Percentiles rank a stretch among this genome's conserved stretches.
phyloP scores from a whole-genome alignment of 2,888 invertebrate species.

The Ligdia adustata region DNA sequence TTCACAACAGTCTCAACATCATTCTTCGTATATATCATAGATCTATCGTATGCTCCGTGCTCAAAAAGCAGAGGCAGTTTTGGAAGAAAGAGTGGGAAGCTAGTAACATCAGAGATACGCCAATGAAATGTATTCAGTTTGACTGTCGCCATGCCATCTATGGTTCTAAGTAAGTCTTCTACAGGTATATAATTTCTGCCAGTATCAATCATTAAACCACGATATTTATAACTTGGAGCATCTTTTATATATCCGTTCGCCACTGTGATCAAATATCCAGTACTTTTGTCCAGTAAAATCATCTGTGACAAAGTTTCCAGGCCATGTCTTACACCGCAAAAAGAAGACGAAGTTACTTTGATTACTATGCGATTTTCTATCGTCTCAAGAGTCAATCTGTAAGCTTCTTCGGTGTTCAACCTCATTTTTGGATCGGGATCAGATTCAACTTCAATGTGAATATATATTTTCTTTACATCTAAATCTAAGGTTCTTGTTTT shows the following conservation, averaged over 20 bases:
- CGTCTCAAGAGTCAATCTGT: conserved; percentile 83
- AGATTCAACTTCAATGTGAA: conserved; percentile 79
- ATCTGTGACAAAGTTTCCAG: conserved; percentile 90
- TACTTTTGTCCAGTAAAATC: conserved; percentile 88
- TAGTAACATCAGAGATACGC: conserved; percentile 94
- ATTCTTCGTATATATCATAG: conserved; percentile 87
- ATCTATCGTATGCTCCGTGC: conserved; percentile 92
- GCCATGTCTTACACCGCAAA: conserved; percentile 90
- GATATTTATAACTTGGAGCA: conserved; percentile 89
- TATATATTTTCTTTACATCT: conserved; percentile 56
- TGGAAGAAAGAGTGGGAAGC: conserved; percentile 92
- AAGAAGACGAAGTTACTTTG: conserved; percentile 83
- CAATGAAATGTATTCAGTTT: conserved; percentile 97
- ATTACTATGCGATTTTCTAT: conserved; percentile 72
- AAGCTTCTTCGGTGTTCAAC: conserved; percentile 88
- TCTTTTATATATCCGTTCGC: conserved; percentile 87
- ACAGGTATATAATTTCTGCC: conserved; percentile 93
- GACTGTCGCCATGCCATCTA: conserved; percentile 93
- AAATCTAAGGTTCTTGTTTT: conserved; percentile 42
- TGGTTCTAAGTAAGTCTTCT: conserved; percentile 86
- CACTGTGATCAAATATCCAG: conserved; percentile 85
- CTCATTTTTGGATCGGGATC: conserved; percentile 83
- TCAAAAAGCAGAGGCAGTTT: conserved; percentile 88
- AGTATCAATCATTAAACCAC: conserved; percentile 95
- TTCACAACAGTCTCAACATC: conserved; percentile 88